Base-by-base conservation (phyloP, 1,140 invertebrate genomes). In the Fopius arisanus region DNA sequence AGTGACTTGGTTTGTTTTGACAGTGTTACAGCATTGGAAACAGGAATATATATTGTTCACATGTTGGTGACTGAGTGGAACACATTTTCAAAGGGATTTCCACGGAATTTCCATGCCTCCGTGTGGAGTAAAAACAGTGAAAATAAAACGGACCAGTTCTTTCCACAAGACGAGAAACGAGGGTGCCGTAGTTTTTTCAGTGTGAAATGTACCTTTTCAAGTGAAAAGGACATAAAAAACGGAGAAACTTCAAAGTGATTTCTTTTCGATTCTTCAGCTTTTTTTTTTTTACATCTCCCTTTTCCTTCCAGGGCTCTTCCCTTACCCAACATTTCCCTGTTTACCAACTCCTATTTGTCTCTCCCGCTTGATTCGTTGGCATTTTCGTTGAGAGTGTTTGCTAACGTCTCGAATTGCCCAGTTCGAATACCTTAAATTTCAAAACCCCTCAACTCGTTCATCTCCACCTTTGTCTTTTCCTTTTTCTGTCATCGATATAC, bases 321-420 rank as follows among this genome's bases (percentile, higher is more conserved):
- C 3, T 29, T n/a, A 10, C 23, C 23, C 23, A 26, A 21, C 12
- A 63, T 31, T 31, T 29, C 12, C 14, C 23, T 59, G 54, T 59
- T 59, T 59, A 59, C 54, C 54, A 37, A 16, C 62, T 37, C 29
- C n/a, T 19, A 33, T 29, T 63, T 29, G 62, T 65, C 29, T 7
- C 62, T 33, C n/a, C 3, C n/a, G 29, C 62, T 29, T 19, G 29
- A 65, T 33, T 65, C 62, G 29, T 65, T 31, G n/a, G 19, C 31
- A 43, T 41, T 67, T 28, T 40, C 40, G 19, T 48, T 23, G 33
- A 70, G 69, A 41, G 69, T 70, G 54, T 70, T 70, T 70, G 69
- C 69, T n/a, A 31, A 33, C 69, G 69, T 37, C 69, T 70, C 69
- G 29, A 70, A 54, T 70, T 33, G 54, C 69, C 69, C 33, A 70